Base-by-base conservation (phyloP, 2,113 vertebrate species). In the Paramormyrops kingsleyae region DNA sequence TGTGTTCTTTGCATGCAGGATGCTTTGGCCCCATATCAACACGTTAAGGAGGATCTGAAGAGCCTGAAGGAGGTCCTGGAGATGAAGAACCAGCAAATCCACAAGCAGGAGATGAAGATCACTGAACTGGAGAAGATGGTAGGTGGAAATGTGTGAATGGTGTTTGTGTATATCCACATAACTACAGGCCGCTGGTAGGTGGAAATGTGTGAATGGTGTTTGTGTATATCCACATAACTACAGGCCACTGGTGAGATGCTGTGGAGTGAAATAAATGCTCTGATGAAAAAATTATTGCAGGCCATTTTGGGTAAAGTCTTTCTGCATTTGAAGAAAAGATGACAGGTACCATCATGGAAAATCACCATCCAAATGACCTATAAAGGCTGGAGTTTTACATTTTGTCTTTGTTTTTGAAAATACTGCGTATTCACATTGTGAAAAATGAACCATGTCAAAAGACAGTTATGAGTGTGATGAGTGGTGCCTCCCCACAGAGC, bases 41-140 rank as follows among this genome's bases (percentile, higher is more conserved):
- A 99, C 93, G 96, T 99, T 49, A 98, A 99, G 92, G 97, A 99
- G 93, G 98, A 99, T 88, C 94, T 99, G 94, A 97, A 96, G 92
- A 99, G 99, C 90, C 96, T 99, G 85, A 98, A 97, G 92, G 97
- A 99, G 46, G 97, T 99, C 85, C 92, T 99, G 89, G 98, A 99
- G 93, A 98, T 99, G 98, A 99, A 99, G 94, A 99, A 98, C 92
- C 96, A 97, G 90, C 97, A 98, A 91, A 99, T 99, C 91, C 99
- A 99, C 91, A 95, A 98, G 80, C 99, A 99, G 93, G 98, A 99
- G 87, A 96, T 97, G 92, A 98, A 97, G 93, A 99, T 99, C n/a
- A 93, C 97, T 15, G 97, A 99, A 86, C 94, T 99, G 92, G 97
- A 99, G 92, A 98, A 97, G 95, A 97, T 99, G 97, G 99, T 99